phyloP scores from a whole-genome alignment of 1,140 invertebrate genomes.

The Palaemon carinicauda region DNA sequence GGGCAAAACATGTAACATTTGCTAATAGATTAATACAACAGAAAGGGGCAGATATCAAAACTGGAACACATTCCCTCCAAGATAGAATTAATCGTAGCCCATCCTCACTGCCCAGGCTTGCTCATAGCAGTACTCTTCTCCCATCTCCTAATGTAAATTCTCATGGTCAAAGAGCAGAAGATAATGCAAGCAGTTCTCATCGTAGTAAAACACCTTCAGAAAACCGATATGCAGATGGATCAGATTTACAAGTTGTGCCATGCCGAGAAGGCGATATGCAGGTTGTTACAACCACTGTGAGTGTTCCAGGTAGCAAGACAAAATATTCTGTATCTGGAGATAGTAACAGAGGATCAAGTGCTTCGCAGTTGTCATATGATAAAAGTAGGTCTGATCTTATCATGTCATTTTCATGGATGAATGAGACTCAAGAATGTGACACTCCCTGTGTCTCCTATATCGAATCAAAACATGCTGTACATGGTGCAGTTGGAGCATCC shows the following conservation, averaged over 20 bases:
- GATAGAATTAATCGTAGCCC: neutral
- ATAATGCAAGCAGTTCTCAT: neutral
- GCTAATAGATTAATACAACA: conserved; percentile 40
- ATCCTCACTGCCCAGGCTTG: neutral
- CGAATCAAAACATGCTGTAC: conserved; percentile 28
- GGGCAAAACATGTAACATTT: conserved; percentile 43
- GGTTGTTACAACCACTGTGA: conserved; percentile 9
- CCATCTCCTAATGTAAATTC: neutral
- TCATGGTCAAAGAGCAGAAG: neutral
- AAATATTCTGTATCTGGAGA: neutral
- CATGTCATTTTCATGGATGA: conserved; percentile 50
- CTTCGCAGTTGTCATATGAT: neutral
- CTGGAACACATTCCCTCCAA: neutral
- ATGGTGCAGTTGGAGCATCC: neutral
- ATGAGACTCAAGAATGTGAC: conserved; percentile 29
- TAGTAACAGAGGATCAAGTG: neutral
- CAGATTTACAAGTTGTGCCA: conserved; percentile 42
- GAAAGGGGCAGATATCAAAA: neutral
- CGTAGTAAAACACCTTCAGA: neutral
- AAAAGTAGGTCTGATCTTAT: conserved; percentile 30
- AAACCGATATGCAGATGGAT: neutral
- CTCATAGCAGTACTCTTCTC: neutral
- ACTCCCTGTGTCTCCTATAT: conserved; percentile 45
- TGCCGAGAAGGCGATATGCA: conserved; percentile 37
- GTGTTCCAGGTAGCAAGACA: conserved; percentile 18